Evolutionary conservation across 2,888 invertebrate genomes (phyloP).

Genomic region (Pogonocherus hispidulus): DNA sequence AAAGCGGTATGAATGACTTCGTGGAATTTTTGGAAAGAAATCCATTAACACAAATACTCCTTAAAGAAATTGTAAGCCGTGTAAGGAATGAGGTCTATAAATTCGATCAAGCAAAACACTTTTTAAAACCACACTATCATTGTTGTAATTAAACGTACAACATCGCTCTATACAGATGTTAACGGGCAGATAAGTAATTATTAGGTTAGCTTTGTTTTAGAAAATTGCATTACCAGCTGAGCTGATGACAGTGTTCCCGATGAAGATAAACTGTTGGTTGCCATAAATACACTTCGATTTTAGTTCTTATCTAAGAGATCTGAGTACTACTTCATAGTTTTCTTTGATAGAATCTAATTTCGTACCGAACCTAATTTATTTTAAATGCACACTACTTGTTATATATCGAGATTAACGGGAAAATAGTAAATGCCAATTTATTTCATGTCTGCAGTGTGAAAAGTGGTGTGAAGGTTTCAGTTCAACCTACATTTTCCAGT

Average conservation of each 20-base stretch:
- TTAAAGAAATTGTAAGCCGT: constrained; percentile 8
- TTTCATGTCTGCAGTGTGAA: constrained; percentile 26
- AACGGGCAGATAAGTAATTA: constrained; percentile 30
- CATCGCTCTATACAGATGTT: constrained; percentile 24
- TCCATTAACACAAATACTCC: constrained; percentile 26
- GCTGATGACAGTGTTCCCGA: constrained; percentile 38
- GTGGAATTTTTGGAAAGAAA: constrained; percentile 7
- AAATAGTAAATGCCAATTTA: constrained; percentile 33
- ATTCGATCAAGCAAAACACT: constrained; percentile 28
- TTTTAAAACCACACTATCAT: constrained; percentile 29
- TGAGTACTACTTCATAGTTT: constrained; percentile 20
- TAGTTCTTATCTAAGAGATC: constrained; percentile 18
- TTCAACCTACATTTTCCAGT: constrained; percentile 30
- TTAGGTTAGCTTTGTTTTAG: constrained; percentile 25
- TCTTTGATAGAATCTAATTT: constrained; percentile 25
- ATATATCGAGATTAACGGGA: constrained; percentile 31
- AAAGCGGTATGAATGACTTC: constrained; percentile 8
- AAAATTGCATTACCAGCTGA: constrained; percentile 20
- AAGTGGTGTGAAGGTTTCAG: constrained; percentile 36
- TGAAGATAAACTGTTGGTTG: constrained; percentile 40
- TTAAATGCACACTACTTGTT: constrained; percentile 22
- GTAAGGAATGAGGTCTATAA: constrained; percentile 28
- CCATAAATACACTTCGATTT: constrained; percentile 30
- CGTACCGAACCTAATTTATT: constrained; percentile 29
- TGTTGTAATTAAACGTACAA: constrained; percentile 31